Percentiles rank a stretch among this genome's conserved stretches.
Conservation (phyloP, 2,888 invertebrate species). For the Poecilus cupreus region DNA sequence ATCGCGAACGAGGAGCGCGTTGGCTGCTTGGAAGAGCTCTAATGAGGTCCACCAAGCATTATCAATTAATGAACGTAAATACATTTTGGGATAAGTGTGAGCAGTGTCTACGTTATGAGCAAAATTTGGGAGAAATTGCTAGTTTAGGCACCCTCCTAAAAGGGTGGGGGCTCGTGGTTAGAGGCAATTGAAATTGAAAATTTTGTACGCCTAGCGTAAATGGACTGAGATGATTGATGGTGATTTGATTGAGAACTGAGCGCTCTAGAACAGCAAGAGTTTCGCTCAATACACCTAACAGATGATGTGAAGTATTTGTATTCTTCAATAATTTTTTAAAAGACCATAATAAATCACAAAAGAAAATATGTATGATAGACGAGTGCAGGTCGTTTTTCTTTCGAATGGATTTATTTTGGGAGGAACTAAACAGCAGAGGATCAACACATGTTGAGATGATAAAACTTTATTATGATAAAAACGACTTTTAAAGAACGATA, state of each 20-base stretch:
- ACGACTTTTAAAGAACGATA: too few relatives aligned
- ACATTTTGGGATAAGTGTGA: slow-evolving; percentile 47
- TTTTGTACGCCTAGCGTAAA: slow-evolving; percentile 5
- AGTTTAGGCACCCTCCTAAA: slow-evolving; percentile 1
- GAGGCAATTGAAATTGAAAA: slow-evolving; percentile 22
- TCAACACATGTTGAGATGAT: too few relatives aligned
- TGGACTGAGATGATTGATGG: slow-evolving; percentile 19
- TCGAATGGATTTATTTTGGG: too few relatives aligned
- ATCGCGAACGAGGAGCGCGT: not conserved
- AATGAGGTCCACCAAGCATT: slow-evolving; percentile 61
- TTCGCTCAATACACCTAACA: too few relatives aligned
- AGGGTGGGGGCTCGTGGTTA: not conserved
- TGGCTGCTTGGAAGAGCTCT: slow-evolving; percentile 12
- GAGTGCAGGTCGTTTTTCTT: too few relatives aligned
- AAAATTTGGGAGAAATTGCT: slow-evolving; percentile 13
- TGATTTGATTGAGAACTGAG: slow-evolving; percentile 1
- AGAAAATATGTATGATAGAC: too few relatives aligned
- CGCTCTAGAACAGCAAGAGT: not conserved
- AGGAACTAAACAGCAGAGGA: too few relatives aligned
- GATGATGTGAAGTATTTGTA: too few relatives aligned
- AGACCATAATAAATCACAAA: too few relatives aligned
- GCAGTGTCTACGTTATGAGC: slow-evolving; percentile 7
- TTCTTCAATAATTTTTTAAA: too few relatives aligned
- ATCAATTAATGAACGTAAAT: slow-evolving; percentile 61
- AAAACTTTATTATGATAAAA: too few relatives aligned